phyloP scores from a whole-genome alignment of 1,140 invertebrate species.

The Drosophila santomea region DNA sequence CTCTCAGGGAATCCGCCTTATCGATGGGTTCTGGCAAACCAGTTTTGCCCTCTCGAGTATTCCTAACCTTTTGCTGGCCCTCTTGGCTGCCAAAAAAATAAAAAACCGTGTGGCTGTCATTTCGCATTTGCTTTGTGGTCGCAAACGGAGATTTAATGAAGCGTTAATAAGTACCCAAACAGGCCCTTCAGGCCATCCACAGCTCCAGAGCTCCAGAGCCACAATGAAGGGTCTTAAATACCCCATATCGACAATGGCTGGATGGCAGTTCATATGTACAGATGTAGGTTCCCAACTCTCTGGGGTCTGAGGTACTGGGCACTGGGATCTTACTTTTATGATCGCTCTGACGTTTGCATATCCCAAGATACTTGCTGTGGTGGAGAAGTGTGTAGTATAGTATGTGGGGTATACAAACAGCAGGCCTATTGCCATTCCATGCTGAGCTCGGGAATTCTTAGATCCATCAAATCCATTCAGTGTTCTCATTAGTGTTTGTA shows the following conservation, averaged over 20 bases:
- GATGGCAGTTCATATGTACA: slow-evolving; percentile 41
- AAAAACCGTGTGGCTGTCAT: slow-evolving; percentile 47
- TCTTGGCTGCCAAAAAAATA: slow-evolving; percentile 7
- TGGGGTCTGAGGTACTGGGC: neutral
- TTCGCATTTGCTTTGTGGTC: slow-evolving; percentile 61
- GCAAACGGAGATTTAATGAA: slow-evolving; percentile 69
- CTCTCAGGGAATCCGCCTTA: slow-evolving; percentile 23
- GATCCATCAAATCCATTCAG: slow-evolving; percentile 36
- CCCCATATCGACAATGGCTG: slow-evolving; percentile 48
- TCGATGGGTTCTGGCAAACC: slow-evolving; percentile 52
- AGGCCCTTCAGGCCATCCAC: slow-evolving; percentile 29
- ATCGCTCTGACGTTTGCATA: slow-evolving; percentile 31
- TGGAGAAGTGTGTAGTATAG: neutral
- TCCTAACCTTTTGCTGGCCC: slow-evolving; percentile 23
- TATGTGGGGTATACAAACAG: slow-evolving; percentile 44
- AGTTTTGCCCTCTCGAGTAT: slow-evolving; percentile 52
- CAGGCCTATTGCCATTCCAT: slow-evolving; percentile 28
- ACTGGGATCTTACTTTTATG: slow-evolving; percentile 5
- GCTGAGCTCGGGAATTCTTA: slow-evolving; percentile 45
- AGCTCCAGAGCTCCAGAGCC: neutral
- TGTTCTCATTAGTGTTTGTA: slow-evolving; percentile 51
- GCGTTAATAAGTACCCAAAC: slow-evolving; percentile 73
- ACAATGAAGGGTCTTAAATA: slow-evolving; percentile 56
- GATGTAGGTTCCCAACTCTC: slow-evolving; percentile 4
- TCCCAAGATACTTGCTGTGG: slow-evolving; percentile 17